A percentile compares a stretch with the other conserved stretches of the same genome.
These are phyloP conservation scores for Bubo blakistoni DNA, from an alignment of 2,113 vertebrate genomes.

Conservation along the genomic window DNA sequence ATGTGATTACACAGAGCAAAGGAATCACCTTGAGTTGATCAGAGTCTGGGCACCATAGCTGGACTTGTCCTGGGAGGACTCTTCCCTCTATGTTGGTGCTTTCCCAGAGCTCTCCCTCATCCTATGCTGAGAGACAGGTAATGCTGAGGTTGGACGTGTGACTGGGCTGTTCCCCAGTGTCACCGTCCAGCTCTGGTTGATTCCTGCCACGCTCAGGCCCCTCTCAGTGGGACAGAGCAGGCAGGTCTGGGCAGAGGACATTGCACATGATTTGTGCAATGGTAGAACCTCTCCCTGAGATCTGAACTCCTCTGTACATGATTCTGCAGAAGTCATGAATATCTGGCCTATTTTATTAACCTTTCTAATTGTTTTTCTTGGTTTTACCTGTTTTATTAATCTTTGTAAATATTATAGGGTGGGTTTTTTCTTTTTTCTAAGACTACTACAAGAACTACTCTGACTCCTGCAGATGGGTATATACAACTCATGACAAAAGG, in stretches of 20 bases:
- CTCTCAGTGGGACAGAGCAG: background rate
- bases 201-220: background rate
- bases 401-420: background rate
- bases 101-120: background rate
- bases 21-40: background rate
- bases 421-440: background rate
- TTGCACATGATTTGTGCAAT: background rate
- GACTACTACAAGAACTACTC: background rate
- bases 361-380: background rate
- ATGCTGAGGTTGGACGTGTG: too few species aligned
- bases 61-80: background rate
- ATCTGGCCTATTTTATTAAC: background rate
- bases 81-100: fast-evolving
- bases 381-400: background rate
- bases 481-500: background rate
- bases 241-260: background rate
- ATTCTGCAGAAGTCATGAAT: background rate
- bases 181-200: background rate
- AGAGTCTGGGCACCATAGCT: fast-evolving
- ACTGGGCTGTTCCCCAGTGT: background rate
- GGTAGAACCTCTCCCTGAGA: background rate
- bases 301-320: background rate
- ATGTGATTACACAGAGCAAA: background rate
- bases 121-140: background rate
- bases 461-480: background rate